Conservation (phyloP, 2,797 vertebrate genomes). For the Mus minutoides region DNA sequence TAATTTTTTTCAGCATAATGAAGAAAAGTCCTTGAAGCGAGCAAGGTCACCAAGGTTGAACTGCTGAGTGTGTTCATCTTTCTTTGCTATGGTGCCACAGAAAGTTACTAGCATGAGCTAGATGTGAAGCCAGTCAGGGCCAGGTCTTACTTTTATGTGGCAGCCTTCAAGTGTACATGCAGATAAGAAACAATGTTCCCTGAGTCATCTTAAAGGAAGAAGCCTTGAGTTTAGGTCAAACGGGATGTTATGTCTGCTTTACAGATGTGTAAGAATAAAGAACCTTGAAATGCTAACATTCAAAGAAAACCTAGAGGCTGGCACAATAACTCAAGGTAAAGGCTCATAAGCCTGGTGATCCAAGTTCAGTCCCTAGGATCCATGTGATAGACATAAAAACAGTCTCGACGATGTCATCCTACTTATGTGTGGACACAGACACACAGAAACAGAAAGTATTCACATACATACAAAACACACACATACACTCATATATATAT, state of each 20-base stretch:
- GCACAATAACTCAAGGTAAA: neutral
- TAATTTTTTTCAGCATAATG: neutral
- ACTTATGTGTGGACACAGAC: neutral
- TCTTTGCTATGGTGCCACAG: conserved; percentile 38
- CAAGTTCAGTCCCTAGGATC: neutral
- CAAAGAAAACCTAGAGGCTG: conserved; percentile 18
- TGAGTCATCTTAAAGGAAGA: conserved; percentile 17
- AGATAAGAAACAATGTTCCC: conserved; percentile 7
- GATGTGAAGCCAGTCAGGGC: neutral
- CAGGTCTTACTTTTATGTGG: neutral
- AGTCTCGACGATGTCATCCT: neutral
- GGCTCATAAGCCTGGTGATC: neutral
- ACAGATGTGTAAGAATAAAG: neutral
- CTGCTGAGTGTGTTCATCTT: neutral
- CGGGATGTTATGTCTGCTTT: neutral
- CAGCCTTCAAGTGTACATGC: neutral
- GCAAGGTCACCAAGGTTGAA: neutral
- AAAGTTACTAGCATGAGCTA: conserved; percentile 7
- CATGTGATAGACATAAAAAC: neutral
- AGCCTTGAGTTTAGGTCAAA: conserved; percentile 41
- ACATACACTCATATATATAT: neutral
- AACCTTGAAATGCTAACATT: conserved; percentile 8
- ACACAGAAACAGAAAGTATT: neutral
- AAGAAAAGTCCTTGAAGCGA: conserved; percentile 29
- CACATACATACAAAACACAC: neutral